Percentiles rank a stretch among this genome's conserved stretches.
Conservation (phyloP, 2,113 vertebrate genomes). For the Micromys minutus region DNA sequence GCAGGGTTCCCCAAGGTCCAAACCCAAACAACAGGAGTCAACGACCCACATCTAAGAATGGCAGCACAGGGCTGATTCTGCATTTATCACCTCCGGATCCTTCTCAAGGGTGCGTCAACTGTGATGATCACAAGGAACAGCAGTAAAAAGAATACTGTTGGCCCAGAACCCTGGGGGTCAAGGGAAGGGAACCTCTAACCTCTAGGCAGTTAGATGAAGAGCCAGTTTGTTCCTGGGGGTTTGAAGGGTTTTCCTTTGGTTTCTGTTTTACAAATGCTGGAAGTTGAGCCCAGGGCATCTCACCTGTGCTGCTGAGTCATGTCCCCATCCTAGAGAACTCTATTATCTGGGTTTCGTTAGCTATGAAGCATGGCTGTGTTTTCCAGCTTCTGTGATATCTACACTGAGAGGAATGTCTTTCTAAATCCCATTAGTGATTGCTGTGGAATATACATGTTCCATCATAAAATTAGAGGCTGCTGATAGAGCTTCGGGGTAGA, state of each 20-base stretch:
- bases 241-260: background rate
- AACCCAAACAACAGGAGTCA: constrained; percentile 67
- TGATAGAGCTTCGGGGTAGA: too few relatives aligned
- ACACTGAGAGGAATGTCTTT: background rate
- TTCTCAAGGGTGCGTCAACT: background rate
- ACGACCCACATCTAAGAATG: background rate
- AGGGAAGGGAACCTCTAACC: constrained; percentile 10
- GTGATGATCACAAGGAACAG: constrained; percentile 2
- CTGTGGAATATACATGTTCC: too few relatives aligned
- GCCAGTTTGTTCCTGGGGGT: background rate
- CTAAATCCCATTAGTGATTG: background rate
- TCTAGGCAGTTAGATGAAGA: background rate
- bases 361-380: background rate
- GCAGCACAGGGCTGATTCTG: background rate
- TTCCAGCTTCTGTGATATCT: background rate
- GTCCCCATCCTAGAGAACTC: background rate
- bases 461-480: too few relatives aligned
- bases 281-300: background rate
- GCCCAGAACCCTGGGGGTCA: background rate
- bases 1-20: constrained; percentile 45
- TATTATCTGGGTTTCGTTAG: too few relatives aligned
- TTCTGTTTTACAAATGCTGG: background rate
- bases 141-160: background rate
- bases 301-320: background rate
- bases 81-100: background rate